A percentile compares a stretch with the other conserved stretches of the same genome.
phyloP scores from a whole-genome alignment of 2,797 vertebrate genomes.

The Brachymystax lenok region DNA sequence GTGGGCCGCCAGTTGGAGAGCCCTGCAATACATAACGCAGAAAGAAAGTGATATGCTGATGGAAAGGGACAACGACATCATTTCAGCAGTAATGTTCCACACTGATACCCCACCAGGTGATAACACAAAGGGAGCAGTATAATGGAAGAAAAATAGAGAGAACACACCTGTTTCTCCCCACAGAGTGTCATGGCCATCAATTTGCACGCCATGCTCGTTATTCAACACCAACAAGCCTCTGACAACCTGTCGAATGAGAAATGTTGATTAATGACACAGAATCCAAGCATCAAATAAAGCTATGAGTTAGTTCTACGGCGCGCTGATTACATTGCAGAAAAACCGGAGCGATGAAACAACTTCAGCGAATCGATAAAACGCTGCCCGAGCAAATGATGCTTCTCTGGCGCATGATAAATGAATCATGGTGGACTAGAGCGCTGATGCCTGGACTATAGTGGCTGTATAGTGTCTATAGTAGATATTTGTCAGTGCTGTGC shows the following conservation, averaged over 20 bases:
- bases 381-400: slow-evolving; percentile 30
- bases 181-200: slow-evolving; percentile 91
- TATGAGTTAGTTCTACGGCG: slow-evolving; percentile 31
- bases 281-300: slow-evolving; percentile 40
- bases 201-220: slow-evolving; percentile 84
- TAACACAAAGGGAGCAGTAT: slow-evolving; percentile 26
- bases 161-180: slow-evolving; percentile 97
- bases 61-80: slow-evolving; percentile 17
- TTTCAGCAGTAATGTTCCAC: slow-evolving; percentile 36
- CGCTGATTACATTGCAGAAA: slow-evolving; percentile 24
- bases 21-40: slow-evolving; percentile 29
- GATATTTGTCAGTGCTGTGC: not conserved
- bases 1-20: too few relatives aligned
- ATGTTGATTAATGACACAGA: slow-evolving; percentile 64
- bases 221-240: slow-evolving; percentile 83
- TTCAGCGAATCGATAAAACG: slow-evolving; percentile 34
- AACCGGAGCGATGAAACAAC: slow-evolving; percentile 16
- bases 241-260: slow-evolving; percentile 85
- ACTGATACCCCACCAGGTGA: slow-evolving; percentile 58
- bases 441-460: slow-evolving; percentile 27
- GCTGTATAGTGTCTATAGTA: slow-evolving; percentile 20
- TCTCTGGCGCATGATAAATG: slow-evolving; percentile 39
- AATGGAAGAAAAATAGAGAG: slow-evolving; percentile 18
- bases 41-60: slow-evolving; percentile 15
- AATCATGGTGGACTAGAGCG: slow-evolving; percentile 37